Evolutionary conservation across 2,113 vertebrate genomes (phyloP), one percentile per base, ranked within the genome.

Genomic region (Cyprinodon variegatus): DNA sequence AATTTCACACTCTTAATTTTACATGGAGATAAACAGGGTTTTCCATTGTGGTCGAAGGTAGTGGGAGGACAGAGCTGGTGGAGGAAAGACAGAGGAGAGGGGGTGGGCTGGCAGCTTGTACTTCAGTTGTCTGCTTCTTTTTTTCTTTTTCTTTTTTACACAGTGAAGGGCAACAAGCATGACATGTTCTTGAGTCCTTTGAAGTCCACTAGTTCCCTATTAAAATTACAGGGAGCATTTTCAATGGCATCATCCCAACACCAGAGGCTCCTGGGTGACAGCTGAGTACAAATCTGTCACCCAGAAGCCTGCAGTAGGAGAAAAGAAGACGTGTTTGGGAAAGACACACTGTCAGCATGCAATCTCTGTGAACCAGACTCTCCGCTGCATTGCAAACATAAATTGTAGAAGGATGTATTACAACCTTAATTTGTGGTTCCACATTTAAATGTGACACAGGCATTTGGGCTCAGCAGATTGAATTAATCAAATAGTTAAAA

Each of bases 1-100:
- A 90, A 95, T 94, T 94, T 94, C 90, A 94, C 90, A 91, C 91
- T 93, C 87, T 79, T 94, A 93, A 94, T 93, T 93, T 87, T 89
- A 82, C 69, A 43, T 50, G 76, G 81, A 93, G 93, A 94, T 94
- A 94, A 94, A 93, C 84, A 88, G 86, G 88, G 89, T 92, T 90
- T 83, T 88, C 74, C 70, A 82, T 82, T 88, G 87, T 86, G 79
- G 81, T 79, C 4, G n/a, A 74, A 68, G 83, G 82, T 79, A 75
- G 78, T 79, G 66, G 48, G 48, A 15, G 79, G 82, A 79, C 8
- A 22, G 73, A 70, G 83, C 79, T 79, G 76, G 78, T 78, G 66
- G 81, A 65, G 88, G 74, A 68, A 72, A 83, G 57, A 71, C 60
- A 68, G 83, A 3, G 3, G 41, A 2, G 38, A 11, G 4, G 29